Evolutionary conservation across 2,113 vertebrate genomes (phyloP), one percentile per base, ranked within the genome.

Genomic region (Procapra przewalskii): DNA sequence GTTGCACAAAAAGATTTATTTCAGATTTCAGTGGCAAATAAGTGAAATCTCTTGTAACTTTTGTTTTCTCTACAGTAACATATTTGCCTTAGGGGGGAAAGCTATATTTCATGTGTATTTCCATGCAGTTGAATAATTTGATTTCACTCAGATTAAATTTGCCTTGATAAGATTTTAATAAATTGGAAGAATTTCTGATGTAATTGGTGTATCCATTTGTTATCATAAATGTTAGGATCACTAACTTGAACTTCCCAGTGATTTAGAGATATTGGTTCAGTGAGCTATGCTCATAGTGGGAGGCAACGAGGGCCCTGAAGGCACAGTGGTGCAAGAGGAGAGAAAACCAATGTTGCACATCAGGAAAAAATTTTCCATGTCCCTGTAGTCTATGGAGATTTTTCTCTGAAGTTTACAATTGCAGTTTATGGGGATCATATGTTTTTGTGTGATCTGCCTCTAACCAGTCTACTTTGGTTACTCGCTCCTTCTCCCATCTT

Each of bases 341-440:
- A 67, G 27, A 6, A 59, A 50, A 29, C 3, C 0, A 29, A 50
- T 31, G 3, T 5, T 50, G 27, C 11, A 3, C 3, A 0, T 21
- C 16, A 17, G 80, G 57, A 6, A 17, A 29, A 4, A 12, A 3
- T 6, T 12, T 4, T 40, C 25, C 31, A 0, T 27, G 52, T 36
- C 57, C n/a, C 29, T 8, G 0, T 25, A 23, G 27, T 12, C 45
- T 31, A 3, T 10, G 43, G 23, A 6, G 6, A 3, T 12, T 50
- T 79, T n/a, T 36, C 54, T 77, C 9, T 23, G 2, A 23, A 45
- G 33, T 43, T 60, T 27, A 7, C 13, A 43, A 0, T 31, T 14
- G 14, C 10, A 43, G 0, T 29, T 43, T 7, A 23, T n/a, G 77
- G 71, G 16, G 27, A 15, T 59, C 25, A 11, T 15, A 0, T 29